phyloP scores from a whole-genome alignment of 2,888 invertebrate species.

The Tupiocoris notatus region DNA sequence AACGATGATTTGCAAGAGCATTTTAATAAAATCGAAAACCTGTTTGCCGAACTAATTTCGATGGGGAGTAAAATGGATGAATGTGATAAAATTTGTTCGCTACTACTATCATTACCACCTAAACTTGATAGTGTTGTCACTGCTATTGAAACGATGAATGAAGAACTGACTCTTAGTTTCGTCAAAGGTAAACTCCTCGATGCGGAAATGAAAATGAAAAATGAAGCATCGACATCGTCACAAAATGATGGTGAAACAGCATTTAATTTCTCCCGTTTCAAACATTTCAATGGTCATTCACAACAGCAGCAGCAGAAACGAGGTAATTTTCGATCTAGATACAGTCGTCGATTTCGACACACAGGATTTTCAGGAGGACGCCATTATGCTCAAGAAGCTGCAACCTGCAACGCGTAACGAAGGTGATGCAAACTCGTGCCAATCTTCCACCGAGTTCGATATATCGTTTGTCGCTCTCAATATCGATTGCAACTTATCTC shows the following conservation, averaged over 20 bases:
- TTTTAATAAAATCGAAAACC: slow-evolving; percentile 7
- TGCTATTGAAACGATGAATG: slow-evolving; percentile 6
- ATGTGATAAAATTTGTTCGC: slow-evolving; percentile 13
- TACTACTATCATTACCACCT: slow-evolving; percentile 6
- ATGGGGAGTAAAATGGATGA: slow-evolving; percentile 17
- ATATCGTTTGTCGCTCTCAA: not conserved
- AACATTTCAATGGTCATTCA: not conserved
- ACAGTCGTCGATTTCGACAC: no score
- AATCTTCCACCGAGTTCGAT: no score
- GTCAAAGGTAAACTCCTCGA: slow-evolving; percentile 2
- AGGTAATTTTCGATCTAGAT: no score
- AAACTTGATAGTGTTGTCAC: slow-evolving; percentile 17
- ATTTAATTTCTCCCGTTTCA: not conserved
- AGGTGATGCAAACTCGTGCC: no score
- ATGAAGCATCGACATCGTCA: no score
- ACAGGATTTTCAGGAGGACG: no score
- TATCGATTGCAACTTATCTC: no score
- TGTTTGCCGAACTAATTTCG: not conserved
- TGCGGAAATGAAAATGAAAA: slow-evolving; percentile 23
- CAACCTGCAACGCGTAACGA: no score
- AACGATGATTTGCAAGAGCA: slow-evolving; percentile 11
- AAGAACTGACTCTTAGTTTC: slow-evolving; percentile 11
- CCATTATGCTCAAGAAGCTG: no score
- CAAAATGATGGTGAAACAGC: not conserved
- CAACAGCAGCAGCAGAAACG: no score